A percentile compares a stretch with the other conserved stretches of the same genome.
phyloP scores from a whole-genome alignment of 2,888 invertebrate species.

The Eupithecia dodoneata region DNA sequence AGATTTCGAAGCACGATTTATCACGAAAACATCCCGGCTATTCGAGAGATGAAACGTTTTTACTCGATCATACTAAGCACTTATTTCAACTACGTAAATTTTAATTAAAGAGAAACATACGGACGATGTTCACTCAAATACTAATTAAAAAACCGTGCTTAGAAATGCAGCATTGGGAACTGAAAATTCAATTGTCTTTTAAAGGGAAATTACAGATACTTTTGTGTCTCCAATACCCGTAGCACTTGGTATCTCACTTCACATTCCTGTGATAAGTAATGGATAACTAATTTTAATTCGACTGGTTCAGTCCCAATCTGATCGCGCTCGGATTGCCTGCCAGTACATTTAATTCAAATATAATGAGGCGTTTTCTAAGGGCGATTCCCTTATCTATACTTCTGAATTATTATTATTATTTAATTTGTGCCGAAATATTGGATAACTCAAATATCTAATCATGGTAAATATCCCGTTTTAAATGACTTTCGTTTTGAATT shows the following conservation, averaged over 20 bases:
- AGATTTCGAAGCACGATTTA: not conserved
- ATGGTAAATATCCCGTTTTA: too few species aligned
- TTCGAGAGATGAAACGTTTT: conserved; percentile 2
- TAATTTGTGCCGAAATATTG: too few species aligned
- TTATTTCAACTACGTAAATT: conserved; percentile 8
- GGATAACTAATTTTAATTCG: conserved; percentile 1
- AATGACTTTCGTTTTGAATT: too few species aligned
- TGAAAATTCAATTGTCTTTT: conserved; percentile 12
- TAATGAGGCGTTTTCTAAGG: too few species aligned
- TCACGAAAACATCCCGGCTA: not conserved
- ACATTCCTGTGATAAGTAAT: conserved; percentile 1
- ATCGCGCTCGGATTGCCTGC: too few species aligned
- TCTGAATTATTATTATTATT: too few species aligned
- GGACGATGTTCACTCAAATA: not conserved
- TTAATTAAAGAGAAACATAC: conserved; percentile 29
- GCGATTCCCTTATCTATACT: too few species aligned
- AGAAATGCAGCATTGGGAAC: conserved; percentile 3
- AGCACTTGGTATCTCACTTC: not conserved
- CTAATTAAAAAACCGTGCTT: conserved; percentile 13
- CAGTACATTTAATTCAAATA: too few species aligned
- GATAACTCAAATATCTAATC: too few species aligned
- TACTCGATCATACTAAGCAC: not conserved
- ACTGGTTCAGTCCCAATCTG: too few species aligned
- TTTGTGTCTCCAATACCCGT: not conserved
- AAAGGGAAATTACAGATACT: not conserved